Percentiles rank a stretch among this genome's conserved stretches.
phyloP scores from a whole-genome alignment of 2,113 vertebrate genomes.

The Aegotheles bennettii region DNA sequence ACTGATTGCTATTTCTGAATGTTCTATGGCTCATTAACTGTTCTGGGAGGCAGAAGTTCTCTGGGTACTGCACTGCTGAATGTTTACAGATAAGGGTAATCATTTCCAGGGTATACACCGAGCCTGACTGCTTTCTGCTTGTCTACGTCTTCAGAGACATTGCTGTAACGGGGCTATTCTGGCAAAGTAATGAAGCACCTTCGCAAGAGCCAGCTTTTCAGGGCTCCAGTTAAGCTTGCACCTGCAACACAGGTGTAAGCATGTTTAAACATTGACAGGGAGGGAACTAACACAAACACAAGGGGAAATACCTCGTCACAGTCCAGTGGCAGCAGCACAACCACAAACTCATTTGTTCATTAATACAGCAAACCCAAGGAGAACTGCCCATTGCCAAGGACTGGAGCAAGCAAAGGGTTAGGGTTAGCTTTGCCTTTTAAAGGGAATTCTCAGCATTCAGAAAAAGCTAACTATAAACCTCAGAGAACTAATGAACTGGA shows the following conservation, averaged over 20 bases:
- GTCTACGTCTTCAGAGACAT: background rate
- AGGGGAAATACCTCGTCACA: constrained; percentile 36
- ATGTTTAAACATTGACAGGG: constrained; percentile 25
- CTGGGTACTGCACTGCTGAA: background rate
- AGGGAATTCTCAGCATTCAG: background rate
- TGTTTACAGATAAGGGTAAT: constrained; percentile 3
- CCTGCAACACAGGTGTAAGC: constrained; percentile 30
- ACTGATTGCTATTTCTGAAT: background rate
- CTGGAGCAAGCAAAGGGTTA: background rate
- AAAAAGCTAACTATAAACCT: background rate
- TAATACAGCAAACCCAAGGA: background rate
- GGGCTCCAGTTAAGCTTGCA: background rate
- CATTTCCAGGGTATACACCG: background rate
- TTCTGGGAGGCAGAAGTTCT: background rate
- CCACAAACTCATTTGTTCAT: background rate
- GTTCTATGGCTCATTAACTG: constrained; percentile 14
- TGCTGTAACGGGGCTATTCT: background rate
- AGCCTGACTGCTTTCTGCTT: background rate
- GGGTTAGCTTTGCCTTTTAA: background rate
- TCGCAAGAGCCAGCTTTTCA: background rate
- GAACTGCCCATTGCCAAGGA: background rate
- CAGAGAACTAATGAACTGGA: background rate
- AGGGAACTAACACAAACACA: background rate
- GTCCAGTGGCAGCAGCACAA: background rate
- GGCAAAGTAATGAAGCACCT: background rate